phyloP scores from a whole-genome alignment of 1,140 invertebrate species.

The Cydia fagiglandana region DNA sequence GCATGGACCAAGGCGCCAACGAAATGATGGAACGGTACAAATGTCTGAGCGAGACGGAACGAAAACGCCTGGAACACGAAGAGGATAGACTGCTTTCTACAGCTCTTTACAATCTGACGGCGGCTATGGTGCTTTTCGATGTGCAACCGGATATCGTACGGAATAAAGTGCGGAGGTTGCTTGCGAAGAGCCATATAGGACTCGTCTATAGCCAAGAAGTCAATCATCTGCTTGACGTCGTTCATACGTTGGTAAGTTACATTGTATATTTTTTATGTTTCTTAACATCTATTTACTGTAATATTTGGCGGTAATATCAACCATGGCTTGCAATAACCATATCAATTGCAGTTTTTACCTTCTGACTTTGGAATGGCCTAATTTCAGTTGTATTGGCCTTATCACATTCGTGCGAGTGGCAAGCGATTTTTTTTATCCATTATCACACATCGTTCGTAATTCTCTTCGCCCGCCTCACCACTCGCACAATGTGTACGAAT shows the following conservation, averaged over 20 bases:
- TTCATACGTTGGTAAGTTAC: slow-evolving; percentile 92
- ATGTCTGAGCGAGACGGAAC: slow-evolving; percentile 94
- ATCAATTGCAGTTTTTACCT: too few species aligned
- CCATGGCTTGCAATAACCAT: too few species aligned
- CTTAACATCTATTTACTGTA: too few species aligned
- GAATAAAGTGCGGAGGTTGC: slow-evolving; percentile 94
- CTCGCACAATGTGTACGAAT: too few species aligned
- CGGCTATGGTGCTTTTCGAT: slow-evolving; percentile 97
- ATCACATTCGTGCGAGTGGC: too few species aligned
- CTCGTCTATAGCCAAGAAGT: slow-evolving; percentile 98
- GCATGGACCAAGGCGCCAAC: slow-evolving; percentile 99
- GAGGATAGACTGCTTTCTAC: slow-evolving; percentile 98
- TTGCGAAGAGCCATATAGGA: slow-evolving; percentile 99
- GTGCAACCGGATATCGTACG: slow-evolving; percentile 92
- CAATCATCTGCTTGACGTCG: slow-evolving; percentile 96
- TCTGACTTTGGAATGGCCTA: too few species aligned
- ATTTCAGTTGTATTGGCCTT: too few species aligned
- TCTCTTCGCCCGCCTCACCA: too few species aligned
- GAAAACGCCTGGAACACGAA: slow-evolving; percentile 97
- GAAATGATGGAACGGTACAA: slow-evolving; percentile 99
- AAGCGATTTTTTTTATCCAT: too few species aligned
- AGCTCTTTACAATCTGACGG: slow-evolving; percentile 97
- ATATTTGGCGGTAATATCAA: too few species aligned
- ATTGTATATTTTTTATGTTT: background rate
- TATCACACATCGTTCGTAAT: too few species aligned